phyloP scores from a whole-genome alignment of 2,113 vertebrate genomes.

The Fregata magnificens region DNA sequence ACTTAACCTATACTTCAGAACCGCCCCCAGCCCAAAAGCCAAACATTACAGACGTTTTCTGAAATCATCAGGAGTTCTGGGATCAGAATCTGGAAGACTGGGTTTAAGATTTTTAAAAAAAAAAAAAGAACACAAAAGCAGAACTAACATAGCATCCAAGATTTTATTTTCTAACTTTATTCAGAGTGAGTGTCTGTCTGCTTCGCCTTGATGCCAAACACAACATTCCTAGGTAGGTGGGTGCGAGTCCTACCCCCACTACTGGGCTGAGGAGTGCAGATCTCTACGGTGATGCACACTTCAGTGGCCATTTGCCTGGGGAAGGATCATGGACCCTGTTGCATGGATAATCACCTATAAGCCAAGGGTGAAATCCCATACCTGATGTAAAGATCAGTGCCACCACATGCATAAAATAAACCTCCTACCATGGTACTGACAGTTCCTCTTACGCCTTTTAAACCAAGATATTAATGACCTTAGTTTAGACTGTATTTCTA shows the following conservation, averaged over 20 bases:
- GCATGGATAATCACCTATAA: neutral
- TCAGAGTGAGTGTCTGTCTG: neutral
- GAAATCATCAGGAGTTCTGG: neutral
- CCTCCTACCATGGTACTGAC: neutral
- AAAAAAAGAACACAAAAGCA: neutral
- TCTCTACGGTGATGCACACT: neutral
- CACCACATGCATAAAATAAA: neutral
- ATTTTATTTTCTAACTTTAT: neutral
- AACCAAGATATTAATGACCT: neutral
- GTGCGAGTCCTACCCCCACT: neutral
- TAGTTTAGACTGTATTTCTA: neutral
- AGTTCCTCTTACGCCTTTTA: neutral
- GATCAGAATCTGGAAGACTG: neutral
- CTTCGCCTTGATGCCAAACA: neutral
- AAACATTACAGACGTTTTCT: neutral
- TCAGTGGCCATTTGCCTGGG: neutral
- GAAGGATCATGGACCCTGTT: neutral
- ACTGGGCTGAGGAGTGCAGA: neutral
- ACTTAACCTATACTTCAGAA: neutral
- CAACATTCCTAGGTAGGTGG: neutral
- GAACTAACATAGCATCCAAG: neutral
- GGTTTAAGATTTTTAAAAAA: neutral
- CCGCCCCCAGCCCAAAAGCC: neutral
- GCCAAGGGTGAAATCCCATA: neutral
- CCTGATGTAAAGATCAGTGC: neutral